A percentile compares a stretch with the other conserved stretches of the same genome.
Evolutionary conservation across 2,888 invertebrate species (phyloP).

Genomic region (Hanleya hanleyi): DNA sequence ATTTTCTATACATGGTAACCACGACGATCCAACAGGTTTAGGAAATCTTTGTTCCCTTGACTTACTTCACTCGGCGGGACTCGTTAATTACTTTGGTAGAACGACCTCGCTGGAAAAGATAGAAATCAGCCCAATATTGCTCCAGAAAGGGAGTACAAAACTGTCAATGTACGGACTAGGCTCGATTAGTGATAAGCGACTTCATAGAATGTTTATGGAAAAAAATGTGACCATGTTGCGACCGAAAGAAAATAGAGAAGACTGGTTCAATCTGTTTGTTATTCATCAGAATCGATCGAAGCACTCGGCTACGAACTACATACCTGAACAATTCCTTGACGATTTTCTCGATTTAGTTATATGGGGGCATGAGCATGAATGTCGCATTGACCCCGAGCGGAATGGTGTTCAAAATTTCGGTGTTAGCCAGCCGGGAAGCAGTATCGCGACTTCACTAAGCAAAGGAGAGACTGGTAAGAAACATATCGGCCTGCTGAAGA

Average conservation of each 20-base stretch:
- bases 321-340: conserved; percentile 86
- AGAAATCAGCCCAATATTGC: conserved; percentile 85
- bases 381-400: conserved; percentile 80
- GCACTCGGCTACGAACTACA: conserved; percentile 84
- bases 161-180: conserved; percentile 96
- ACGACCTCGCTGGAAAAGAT: conserved; percentile 80
- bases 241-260: conserved; percentile 79
- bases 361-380: conserved; percentile 99
- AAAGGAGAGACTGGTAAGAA: conserved; percentile 82
- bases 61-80: conserved; percentile 84
- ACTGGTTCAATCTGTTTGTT: conserved; percentile 94
- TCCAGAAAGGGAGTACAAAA: conserved; percentile 86
- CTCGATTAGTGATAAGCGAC: conserved; percentile 91
- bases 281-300: conserved; percentile 86
- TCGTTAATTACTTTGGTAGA: conserved; percentile 97
- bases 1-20: conserved; percentile 98
- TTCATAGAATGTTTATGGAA: conserved; percentile 77
- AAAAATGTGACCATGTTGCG: conserved; percentile 78
- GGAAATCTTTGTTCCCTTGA: conserved; percentile 86
- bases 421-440: conserved; percentile 79
- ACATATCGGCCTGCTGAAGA: conserved; percentile 86
- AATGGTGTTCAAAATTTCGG: conserved; percentile 73
- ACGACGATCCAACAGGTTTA: conserved; percentile 87
- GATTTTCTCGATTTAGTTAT: conserved; percentile 90
- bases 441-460: conserved; percentile 94